Evolutionary conservation across 2,797 vertebrate species (phyloP).

Genomic region (Amblyopsis hoosieri): DNA sequence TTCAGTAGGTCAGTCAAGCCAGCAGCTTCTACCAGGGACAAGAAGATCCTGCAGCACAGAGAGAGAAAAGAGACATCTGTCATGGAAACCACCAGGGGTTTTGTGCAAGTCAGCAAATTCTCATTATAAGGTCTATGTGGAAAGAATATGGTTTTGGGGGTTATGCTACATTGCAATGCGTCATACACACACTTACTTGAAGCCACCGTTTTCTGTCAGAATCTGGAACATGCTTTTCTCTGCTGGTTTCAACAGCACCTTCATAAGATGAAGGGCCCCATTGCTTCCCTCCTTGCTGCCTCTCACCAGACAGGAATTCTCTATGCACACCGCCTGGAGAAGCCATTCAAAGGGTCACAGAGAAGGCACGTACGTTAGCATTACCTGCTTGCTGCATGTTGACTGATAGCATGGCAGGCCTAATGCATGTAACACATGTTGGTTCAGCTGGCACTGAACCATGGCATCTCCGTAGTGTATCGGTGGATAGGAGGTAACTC

Average conservation of each 20-base stretch:
- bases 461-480: slow-evolving; percentile 14
- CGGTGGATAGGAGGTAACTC: slow-evolving; percentile 59
- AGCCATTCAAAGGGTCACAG: slow-evolving; percentile 26
- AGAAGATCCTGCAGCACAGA: slow-evolving; percentile 83
- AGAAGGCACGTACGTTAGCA: slow-evolving; percentile 12
- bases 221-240: slow-evolving; percentile 85
- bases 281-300: slow-evolving; percentile 96
- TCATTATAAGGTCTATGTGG: slow-evolving; percentile 32
- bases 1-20: slow-evolving; percentile 88
- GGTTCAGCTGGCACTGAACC: slow-evolving; percentile 7
- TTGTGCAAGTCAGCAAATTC: slow-evolving; percentile 41
- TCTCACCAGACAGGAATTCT: slow-evolving; percentile 94
- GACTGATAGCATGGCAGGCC: slow-evolving; percentile 8
- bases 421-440: slow-evolving; percentile 21
- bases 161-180: slow-evolving; percentile 23
- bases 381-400: background rate
- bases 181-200: slow-evolving; percentile 80
- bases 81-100: slow-evolving; percentile 32
- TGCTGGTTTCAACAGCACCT: slow-evolving; percentile 84
- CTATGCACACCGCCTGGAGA: slow-evolving; percentile 91
- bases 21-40: slow-evolving; percentile 89
- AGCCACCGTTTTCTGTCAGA: slow-evolving; percentile 83
- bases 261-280: slow-evolving; percentile 91
- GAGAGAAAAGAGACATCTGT: slow-evolving; percentile 37
- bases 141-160: slow-evolving; percentile 31